A percentile compares a stretch with the other conserved stretches of the same genome.
phyloP scores from a whole-genome alignment of 2,797 vertebrate species.

The Xerus rutilus region DNA sequence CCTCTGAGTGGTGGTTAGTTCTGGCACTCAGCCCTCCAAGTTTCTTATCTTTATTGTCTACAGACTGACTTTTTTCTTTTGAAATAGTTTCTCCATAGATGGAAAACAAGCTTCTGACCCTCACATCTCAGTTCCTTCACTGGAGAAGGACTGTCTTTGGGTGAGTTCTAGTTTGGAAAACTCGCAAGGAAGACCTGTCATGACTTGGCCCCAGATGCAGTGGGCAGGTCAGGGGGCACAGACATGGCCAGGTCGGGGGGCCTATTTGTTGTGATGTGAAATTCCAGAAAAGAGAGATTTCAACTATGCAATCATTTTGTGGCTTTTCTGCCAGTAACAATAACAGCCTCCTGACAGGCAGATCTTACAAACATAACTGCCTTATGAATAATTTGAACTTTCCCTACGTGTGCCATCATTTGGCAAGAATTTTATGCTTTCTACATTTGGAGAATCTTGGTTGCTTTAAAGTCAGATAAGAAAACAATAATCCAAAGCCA shows the following conservation, averaged over 20 bases:
- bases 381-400: constrained; percentile 18
- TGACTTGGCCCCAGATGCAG: neutral
- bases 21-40: neutral
- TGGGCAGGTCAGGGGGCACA: neutral
- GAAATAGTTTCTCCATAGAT: constrained; percentile 17
- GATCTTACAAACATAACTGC: neutral
- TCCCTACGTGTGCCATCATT: neutral
- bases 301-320: neutral
- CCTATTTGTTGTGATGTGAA: neutral
- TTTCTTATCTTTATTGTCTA: neutral
- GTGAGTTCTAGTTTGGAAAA: neutral
- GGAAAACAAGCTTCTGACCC: neutral
- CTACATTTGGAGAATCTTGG: neutral
- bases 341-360: neutral
- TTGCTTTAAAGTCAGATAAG: constrained; percentile 15
- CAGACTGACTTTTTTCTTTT: constrained; percentile 23
- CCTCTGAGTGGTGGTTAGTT: neutral
- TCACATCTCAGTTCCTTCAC: neutral
- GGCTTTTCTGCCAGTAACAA: neutral
- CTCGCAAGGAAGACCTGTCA: neutral
- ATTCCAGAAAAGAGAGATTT: neutral
- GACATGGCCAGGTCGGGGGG: neutral
- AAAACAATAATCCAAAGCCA: neutral
- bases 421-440: neutral
- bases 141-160: neutral